These are phyloP conservation scores for Neoaliturus tenellus DNA, from an alignment of 2,888 invertebrate genomes.

Conservation along the genomic window DNA sequence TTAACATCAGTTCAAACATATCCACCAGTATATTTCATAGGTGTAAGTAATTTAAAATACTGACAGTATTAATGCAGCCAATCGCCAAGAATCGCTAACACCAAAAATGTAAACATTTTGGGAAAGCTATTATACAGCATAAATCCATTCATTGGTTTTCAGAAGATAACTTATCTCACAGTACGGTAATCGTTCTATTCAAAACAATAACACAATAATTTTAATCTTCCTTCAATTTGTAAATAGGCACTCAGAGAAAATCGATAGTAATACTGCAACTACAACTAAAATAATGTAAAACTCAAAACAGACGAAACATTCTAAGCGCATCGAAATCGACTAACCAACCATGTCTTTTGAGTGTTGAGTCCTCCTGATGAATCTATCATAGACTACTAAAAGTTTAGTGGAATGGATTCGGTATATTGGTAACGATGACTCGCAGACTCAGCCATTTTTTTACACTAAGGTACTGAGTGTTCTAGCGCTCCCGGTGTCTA, in stretches of 20 bases:
- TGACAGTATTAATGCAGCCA: too few relatives aligned
- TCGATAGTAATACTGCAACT: conserved; percentile 7
- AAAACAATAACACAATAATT: background rate
- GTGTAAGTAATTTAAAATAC: background rate
- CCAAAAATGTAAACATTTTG: background rate
- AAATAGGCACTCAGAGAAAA: background rate
- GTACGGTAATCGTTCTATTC: background rate
- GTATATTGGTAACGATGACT: too few relatives aligned
- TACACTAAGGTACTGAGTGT: too few relatives aligned
- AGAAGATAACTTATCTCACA: background rate
- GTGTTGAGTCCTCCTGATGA: too few relatives aligned
- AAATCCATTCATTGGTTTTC: background rate
- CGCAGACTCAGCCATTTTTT: too few relatives aligned
- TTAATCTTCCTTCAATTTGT: background rate
- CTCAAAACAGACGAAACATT: conserved; percentile 16
- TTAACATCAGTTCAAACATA: background rate
- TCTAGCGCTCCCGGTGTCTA: too few relatives aligned
- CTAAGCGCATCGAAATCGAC: conserved; percentile 11
- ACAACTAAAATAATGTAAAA: background rate
- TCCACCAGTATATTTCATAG: background rate
- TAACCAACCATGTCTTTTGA: background rate
- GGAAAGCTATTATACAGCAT: background rate
- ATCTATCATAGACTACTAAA: too few relatives aligned
- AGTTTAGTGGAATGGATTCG: too few relatives aligned
- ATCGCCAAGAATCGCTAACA: background rate